These are phyloP conservation scores for Lophotis ruficrista DNA, from an alignment of 2,113 vertebrate species.

Conservation along the genomic window DNA sequence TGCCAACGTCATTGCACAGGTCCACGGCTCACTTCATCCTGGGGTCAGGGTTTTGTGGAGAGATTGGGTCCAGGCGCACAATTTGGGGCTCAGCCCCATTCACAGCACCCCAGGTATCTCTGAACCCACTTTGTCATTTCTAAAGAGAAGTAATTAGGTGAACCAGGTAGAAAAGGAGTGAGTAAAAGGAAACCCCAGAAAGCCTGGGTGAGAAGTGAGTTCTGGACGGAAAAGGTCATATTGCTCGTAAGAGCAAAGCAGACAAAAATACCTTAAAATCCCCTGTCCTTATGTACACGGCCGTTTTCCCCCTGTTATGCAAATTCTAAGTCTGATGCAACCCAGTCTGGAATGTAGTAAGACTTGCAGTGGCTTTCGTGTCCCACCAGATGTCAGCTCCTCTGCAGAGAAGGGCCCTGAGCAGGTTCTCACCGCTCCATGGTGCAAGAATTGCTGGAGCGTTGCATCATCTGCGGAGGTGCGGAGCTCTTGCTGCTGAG, in stretches of 20 bases:
- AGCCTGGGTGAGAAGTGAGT: background rate
- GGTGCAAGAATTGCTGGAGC: background rate
- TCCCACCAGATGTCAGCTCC: conserved; percentile 57
- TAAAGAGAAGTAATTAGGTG: background rate
- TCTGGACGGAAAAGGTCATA: background rate
- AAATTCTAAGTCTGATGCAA: conserved; percentile 58
- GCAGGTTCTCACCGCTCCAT: background rate
- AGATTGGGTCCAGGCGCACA: background rate
- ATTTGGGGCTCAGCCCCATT: background rate
- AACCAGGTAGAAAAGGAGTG: background rate
- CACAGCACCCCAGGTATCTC: background rate
- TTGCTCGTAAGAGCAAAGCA: background rate
- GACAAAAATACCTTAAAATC: background rate
- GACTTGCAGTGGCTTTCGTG: background rate
- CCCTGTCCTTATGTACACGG: background rate
- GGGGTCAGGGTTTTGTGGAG: background rate
- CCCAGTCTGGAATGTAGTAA: background rate
- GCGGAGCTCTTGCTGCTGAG: background rate
- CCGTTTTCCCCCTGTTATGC: background rate
- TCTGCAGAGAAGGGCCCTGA: background rate
- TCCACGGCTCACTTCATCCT: background rate
- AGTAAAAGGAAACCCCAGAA: background rate
- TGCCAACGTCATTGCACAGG: background rate
- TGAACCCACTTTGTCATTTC: background rate
- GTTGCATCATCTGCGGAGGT: conserved; percentile 37